Percentiles rank a stretch among this genome's conserved stretches.
Evolutionary conservation across 30 jellyfish, hydroid and myxozoan species (phyloP).

Genomic region (Sanderia malayensis): DNA sequence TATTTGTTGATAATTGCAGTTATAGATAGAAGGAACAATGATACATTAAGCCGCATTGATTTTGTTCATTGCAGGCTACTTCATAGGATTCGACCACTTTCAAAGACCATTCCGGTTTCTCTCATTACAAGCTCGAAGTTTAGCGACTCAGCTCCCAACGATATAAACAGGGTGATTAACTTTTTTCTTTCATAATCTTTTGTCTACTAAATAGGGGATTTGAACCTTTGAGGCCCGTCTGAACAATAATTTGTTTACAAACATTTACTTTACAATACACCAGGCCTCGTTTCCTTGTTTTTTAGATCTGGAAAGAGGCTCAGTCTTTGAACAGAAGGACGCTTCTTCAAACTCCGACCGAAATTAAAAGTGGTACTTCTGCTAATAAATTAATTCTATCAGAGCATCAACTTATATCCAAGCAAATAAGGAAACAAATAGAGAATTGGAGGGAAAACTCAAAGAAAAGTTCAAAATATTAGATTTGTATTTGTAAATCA

Average conservation of each 20-base stretch:
- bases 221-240: no score
- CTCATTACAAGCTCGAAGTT: conserved; percentile 54
- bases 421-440: conserved; percentile 10
- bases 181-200: not conserved
- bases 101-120: conserved; percentile 53
- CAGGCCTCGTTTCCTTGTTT: not conserved
- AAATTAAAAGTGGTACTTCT: conserved; percentile 17
- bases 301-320: conserved; percentile 36
- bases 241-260: no score
- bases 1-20: no score
- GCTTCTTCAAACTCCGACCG: conserved; percentile 25
- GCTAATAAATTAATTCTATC: conserved; percentile 21
- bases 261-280: not conserved
- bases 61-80: conserved; percentile 48
- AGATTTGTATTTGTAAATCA: no score
- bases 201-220: no score
- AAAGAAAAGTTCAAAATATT: conserved; percentile 34
- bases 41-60: no score
- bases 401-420: not conserved
- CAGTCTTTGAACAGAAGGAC: conserved; percentile 26
- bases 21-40: no score
- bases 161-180: conserved; percentile 46
- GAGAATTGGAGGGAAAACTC: conserved; percentile 49
- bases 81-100: conserved; percentile 54
- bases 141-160: conserved; percentile 57